phyloP scores from a whole-genome alignment of 2,113 vertebrate genomes.

The Gavialis gangeticus region DNA sequence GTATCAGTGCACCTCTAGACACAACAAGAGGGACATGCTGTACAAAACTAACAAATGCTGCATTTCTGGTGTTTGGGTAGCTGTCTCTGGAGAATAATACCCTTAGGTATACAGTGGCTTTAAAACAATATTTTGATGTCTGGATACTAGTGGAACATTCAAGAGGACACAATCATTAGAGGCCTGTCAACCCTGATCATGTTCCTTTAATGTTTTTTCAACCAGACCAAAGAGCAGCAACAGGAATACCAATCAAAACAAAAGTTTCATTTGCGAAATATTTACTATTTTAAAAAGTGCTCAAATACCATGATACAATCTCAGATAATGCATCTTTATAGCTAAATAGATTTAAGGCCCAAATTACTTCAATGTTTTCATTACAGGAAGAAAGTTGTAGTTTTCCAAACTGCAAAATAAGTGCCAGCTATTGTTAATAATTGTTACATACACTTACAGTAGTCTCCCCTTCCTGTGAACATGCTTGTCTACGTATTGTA shows the following conservation, averaged over 20 bases:
- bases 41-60: neutral
- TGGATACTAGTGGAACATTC: neutral
- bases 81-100: neutral
- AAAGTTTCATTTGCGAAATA: neutral
- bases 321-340: neutral
- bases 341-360: neutral
- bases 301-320: neutral
- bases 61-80: neutral
- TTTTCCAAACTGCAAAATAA: neutral
- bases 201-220: neutral
- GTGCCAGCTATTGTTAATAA: neutral
- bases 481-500: rapidly evolving
- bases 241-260: rapidly evolving
- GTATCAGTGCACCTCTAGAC: neutral
- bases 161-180: neutral
- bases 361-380: neutral
- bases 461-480: neutral
- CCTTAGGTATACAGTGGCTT: neutral
- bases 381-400: neutral
- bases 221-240: neutral
- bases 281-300: neutral
- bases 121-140: neutral
- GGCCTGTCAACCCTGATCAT: neutral
- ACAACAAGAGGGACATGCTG: neutral
- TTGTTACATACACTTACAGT: neutral